Evolutionary conservation across 2,888 invertebrate species (phyloP).

Genomic region (Barypeithes pellucidus): DNA sequence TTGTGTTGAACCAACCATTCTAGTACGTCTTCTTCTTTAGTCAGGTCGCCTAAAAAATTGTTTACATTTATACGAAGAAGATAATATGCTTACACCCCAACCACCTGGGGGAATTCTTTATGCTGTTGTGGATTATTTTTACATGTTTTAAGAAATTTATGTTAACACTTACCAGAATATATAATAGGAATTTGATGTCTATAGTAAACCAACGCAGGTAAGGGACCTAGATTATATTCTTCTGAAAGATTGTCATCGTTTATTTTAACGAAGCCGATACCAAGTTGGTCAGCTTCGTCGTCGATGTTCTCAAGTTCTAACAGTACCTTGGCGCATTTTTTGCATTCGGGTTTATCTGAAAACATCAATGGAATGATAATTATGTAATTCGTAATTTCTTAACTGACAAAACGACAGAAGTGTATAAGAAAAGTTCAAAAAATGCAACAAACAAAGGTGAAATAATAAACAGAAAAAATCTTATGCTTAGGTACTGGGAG

Average conservation of each 20-base stretch:
- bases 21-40: slow-evolving; percentile 91
- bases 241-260: slow-evolving; percentile 92
- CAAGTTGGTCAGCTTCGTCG: slow-evolving; percentile 94
- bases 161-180: slow-evolving; percentile 83
- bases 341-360: slow-evolving; percentile 93
- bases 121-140: no score
- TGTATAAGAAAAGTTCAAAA: no score
- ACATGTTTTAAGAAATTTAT: no score
- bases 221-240: slow-evolving; percentile 91
- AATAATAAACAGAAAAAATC: no score
- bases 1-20: slow-evolving; percentile 96
- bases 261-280: slow-evolving; percentile 95
- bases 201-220: slow-evolving; percentile 94
- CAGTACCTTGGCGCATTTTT: slow-evolving; percentile 91
- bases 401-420: no score
- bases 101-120: no score
- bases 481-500: no score
- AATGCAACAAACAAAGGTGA: no score
- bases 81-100: no score
- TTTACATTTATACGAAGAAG: neutral
- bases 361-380: neutral
- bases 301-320: slow-evolving; percentile 95
- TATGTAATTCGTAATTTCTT: neutral
- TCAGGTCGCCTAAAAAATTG: slow-evolving; percentile 81
- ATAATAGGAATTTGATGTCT: slow-evolving; percentile 95